These are phyloP conservation scores for Porites evermanni DNA, from an alignment of 92 coral and sea anemone species.

Conservation along the genomic window DNA sequence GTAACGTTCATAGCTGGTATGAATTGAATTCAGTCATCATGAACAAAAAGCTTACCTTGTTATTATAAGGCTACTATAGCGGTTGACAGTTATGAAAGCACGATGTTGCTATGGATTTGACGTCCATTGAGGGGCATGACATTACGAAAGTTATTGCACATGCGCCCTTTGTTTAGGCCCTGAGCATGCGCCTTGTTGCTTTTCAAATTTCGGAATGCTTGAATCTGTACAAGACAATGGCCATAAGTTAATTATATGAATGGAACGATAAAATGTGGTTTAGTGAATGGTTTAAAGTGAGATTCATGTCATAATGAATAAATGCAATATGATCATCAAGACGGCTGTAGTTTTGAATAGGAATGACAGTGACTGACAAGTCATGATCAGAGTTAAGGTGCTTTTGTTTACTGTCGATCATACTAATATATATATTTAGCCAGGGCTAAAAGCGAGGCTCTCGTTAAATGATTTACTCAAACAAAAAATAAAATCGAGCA, in stretches of 20 bases:
- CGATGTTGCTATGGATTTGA: slow-evolving; percentile 59
- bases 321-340: too few relatives aligned
- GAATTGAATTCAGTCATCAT: background rate
- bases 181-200: slow-evolving; percentile 62
- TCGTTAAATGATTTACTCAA: too few relatives aligned
- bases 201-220: slow-evolving; percentile 60
- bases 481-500: too few relatives aligned
- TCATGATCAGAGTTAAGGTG: too few relatives aligned
- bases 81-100: slow-evolving; percentile 9
- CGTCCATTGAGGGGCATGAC: slow-evolving; percentile 60
- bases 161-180: slow-evolving; percentile 34
- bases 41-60: background rate
- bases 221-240: slow-evolving; percentile 28
- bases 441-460: too few relatives aligned
- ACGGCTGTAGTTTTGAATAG: too few relatives aligned
- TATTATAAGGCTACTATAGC: background rate
- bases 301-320: too few relatives aligned
- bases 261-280: too few relatives aligned
- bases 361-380: too few relatives aligned
- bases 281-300: too few relatives aligned
- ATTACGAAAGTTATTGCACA: slow-evolving; percentile 67
- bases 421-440: too few relatives aligned
- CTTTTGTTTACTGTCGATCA: too few relatives aligned
- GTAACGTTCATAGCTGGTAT: background rate
- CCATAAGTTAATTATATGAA: background rate